phyloP scores from a whole-genome alignment of 2,113 vertebrate genomes.

The Arothron firmamentum region DNA sequence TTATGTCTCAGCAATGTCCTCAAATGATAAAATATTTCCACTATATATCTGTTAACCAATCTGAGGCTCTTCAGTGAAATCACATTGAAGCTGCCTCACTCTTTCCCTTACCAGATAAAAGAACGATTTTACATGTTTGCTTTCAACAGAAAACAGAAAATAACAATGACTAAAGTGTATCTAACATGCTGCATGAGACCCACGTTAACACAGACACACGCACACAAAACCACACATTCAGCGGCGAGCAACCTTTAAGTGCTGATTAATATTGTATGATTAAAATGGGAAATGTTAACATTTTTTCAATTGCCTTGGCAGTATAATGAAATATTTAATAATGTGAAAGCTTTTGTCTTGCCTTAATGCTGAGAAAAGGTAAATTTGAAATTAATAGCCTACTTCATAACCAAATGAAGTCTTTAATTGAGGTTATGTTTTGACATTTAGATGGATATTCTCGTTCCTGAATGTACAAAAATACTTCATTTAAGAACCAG shows the following conservation, averaged over 20 bases:
- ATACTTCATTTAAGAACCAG: too few relatives aligned
- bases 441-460: slow-evolving; percentile 7
- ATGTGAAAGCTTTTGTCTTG: slow-evolving; percentile 64
- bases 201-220: slow-evolving; percentile 11
- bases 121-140: slow-evolving; percentile 1
- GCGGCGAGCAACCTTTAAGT: slow-evolving; percentile 59
- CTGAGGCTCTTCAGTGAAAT: neutral
- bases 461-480: neutral
- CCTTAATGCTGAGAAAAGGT: slow-evolving; percentile 53
- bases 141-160: slow-evolving; percentile 16
- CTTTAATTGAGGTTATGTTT: slow-evolving; percentile 7
- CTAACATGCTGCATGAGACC: slow-evolving; percentile 18
- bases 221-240: slow-evolving; percentile 33
- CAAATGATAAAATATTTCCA: too few relatives aligned
- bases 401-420: slow-evolving; percentile 24
- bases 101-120: neutral
- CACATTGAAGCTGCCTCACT: neutral
- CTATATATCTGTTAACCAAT: too few relatives aligned
- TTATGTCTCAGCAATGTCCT: too few relatives aligned
- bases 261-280: slow-evolving; percentile 72
- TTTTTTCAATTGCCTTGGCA: slow-evolving; percentile 63
- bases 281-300: slow-evolving; percentile 68
- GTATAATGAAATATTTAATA: slow-evolving; percentile 69
- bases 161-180: slow-evolving; percentile 25
- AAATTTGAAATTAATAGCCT: slow-evolving; percentile 60